These are phyloP conservation scores for Leptopilina syphax DNA, from an alignment of 2,888 invertebrate genomes.

Conservation along the genomic window DNA sequence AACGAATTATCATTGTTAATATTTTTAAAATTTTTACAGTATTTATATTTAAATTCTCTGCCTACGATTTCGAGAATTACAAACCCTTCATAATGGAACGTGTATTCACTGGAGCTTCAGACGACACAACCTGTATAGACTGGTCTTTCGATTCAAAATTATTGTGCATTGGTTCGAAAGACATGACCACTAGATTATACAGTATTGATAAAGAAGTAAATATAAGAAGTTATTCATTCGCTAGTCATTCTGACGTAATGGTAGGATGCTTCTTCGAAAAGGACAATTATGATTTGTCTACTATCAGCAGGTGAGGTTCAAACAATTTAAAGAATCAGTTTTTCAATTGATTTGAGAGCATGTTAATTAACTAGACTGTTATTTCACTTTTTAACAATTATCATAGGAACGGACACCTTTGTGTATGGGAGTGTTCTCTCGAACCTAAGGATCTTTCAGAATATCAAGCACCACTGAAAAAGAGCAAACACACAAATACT, in stretches of 20 bases:
- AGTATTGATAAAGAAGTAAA: slow-evolving; percentile 85
- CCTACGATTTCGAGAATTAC: slow-evolving; percentile 87
- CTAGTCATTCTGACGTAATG: slow-evolving; percentile 91
- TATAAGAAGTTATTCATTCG: slow-evolving; percentile 86
- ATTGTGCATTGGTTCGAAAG: slow-evolving; percentile 93
- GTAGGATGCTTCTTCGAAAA: slow-evolving; percentile 93
- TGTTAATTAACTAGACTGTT: too few species aligned
- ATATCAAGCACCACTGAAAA: slow-evolving; percentile 78
- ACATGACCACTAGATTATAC: slow-evolving; percentile 91
- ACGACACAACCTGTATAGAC: slow-evolving; percentile 90
- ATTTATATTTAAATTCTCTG: slow-evolving; percentile 91
- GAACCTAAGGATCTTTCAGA: slow-evolving; percentile 84
- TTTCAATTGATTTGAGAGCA: neutral
- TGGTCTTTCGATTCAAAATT: slow-evolving; percentile 96
- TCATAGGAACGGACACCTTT: slow-evolving; percentile 87
- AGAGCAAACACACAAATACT: slow-evolving; percentile 65
- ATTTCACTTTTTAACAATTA: slow-evolving; percentile 29
- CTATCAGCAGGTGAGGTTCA: slow-evolving; percentile 80
- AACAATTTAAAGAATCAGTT: too few species aligned
- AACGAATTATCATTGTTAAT: neutral
- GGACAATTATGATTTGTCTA: slow-evolving; percentile 89
- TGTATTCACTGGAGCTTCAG: slow-evolving; percentile 89
- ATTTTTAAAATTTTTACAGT: slow-evolving; percentile 79
- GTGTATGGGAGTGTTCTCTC: slow-evolving; percentile 91
- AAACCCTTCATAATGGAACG: slow-evolving; percentile 92